phyloP scores from a whole-genome alignment of 2,113 vertebrate species.

The Dinomys branickii region DNA sequence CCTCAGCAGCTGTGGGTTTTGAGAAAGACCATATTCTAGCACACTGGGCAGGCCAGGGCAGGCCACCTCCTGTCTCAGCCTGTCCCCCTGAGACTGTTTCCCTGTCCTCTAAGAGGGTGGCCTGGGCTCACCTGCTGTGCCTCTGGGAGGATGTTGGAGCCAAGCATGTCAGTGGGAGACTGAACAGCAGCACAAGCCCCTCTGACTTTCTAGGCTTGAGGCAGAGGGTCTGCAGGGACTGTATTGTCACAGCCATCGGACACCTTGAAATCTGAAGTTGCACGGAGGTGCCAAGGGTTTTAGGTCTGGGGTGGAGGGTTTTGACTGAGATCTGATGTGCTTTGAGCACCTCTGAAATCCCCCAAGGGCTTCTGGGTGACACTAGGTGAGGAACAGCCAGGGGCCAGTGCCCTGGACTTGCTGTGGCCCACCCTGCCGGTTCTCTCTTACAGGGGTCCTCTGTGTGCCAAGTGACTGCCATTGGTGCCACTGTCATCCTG shows the following conservation, averaged over 20 bases:
- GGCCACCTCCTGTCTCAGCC: neutral
- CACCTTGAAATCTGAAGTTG: neutral
- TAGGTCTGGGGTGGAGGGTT: neutral
- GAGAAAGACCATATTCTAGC: neutral
- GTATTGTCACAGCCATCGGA: neutral
- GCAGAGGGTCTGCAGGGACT: too few species aligned
- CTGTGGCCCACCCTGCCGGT: accelerated
- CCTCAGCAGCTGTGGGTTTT: neutral
- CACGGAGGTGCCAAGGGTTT: neutral
- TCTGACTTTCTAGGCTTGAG: neutral
- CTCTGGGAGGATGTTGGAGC: neutral
- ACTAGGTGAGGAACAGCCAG: neutral
- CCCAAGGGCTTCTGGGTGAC: accelerated
- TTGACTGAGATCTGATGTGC: accelerated
- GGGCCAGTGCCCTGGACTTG: neutral
- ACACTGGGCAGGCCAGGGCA: accelerated
- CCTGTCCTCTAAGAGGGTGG: neutral
- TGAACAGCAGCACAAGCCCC: neutral
- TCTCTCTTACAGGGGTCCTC: conserved; percentile 92
- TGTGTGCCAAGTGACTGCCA: conserved; percentile 94
- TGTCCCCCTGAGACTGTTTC: neutral
- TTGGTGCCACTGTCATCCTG: conserved; percentile 94
- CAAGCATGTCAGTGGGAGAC: neutral
- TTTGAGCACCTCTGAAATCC: neutral
- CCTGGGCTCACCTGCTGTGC: neutral